Evolutionary conservation across 1,140 invertebrate species (phyloP).

Genomic region (Coenobita brevimanus): DNA sequence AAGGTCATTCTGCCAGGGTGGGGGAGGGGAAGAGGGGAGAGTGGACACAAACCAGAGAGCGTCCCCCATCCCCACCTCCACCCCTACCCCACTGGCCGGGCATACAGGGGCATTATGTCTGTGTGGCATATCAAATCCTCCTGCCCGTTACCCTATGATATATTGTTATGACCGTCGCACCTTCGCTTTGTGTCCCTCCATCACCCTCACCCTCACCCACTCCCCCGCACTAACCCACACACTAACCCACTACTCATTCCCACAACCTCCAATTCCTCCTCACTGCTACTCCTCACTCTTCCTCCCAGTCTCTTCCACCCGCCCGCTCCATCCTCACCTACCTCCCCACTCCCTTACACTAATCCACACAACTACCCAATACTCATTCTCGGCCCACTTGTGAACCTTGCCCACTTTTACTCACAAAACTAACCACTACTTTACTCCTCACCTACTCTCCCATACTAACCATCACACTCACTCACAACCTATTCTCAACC

Average conservation of each 20-base stretch:
- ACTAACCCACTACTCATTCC: conserved; percentile 15
- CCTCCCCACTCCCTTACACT: not conserved
- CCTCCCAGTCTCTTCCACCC: not conserved
- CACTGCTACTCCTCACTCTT: not conserved
- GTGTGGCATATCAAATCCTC: conserved; percentile 62
- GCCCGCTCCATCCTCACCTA: not conserved
- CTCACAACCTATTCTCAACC: too few relatives aligned
- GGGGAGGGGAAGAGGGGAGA: conserved; percentile 12
- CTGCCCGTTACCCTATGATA: conserved; percentile 61
- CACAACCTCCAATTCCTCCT: conserved; percentile 2
- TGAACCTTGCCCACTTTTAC: too few relatives aligned
- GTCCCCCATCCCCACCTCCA: not conserved
- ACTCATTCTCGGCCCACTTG: too few relatives aligned
- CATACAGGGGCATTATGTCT: conserved; percentile 57
- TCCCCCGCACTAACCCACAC: too few relatives aligned
- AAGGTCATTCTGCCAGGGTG: too few relatives aligned
- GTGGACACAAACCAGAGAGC: conserved; percentile 12
- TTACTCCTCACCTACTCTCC: too few relatives aligned
- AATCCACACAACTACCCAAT: not conserved
- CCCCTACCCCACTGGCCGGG: not conserved
- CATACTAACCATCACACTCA: too few relatives aligned
- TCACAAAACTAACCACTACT: too few relatives aligned
- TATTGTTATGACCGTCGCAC: conserved; percentile 60
- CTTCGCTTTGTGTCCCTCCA: conserved; percentile 39
- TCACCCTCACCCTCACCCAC: too few relatives aligned